A percentile compares a stretch with the other conserved stretches of the same genome.
Conservation (phyloP, 2,888 invertebrate species). For the Diarsia brunnea region DNA sequence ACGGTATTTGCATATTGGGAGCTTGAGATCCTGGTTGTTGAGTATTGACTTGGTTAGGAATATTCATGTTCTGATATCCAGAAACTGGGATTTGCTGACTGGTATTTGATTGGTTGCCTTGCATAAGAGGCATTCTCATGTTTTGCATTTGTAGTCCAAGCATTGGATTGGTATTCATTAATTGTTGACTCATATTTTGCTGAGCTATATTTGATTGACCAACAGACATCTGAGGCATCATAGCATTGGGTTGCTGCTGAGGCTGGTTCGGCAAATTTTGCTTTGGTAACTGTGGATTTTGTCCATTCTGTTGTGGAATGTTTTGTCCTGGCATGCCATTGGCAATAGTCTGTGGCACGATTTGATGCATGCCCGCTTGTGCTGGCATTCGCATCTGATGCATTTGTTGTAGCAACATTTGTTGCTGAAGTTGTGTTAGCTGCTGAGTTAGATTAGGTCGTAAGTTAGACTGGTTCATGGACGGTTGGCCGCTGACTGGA, state of each 20-base stretch:
- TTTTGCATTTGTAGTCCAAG: conserved; percentile 85
- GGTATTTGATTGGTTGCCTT: conserved; percentile 76
- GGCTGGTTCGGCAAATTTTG: conserved; percentile 80
- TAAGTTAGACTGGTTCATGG: conserved; percentile 80
- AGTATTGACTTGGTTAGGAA: conserved; percentile 77
- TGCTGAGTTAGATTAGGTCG: conserved; percentile 79
- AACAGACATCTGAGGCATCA: conserved; percentile 80
- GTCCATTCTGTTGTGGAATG: conserved; percentile 78
- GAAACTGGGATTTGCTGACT: conserved; percentile 79
- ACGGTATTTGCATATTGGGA: conserved; percentile 73
- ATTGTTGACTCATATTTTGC: conserved; percentile 71
- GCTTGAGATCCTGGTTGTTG: conserved; percentile 76
- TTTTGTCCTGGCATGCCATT: conserved; percentile 76
- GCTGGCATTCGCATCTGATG: conserved; percentile 85
- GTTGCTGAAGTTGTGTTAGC: conserved; percentile 80
- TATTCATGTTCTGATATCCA: conserved; percentile 77
- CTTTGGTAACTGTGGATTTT: conserved; percentile 75
- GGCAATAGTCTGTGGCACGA: conserved; percentile 76
- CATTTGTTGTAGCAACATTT: conserved; percentile 85
- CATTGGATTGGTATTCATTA: conserved; percentile 82
- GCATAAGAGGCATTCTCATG: conserved; percentile 85
- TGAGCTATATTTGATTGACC: conserved; percentile 79
- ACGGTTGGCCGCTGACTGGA: conserved; percentile 71
- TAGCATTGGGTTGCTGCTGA: conserved; percentile 73
- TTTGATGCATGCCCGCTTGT: conserved; percentile 81